These are phyloP conservation scores for Aegithalos caudatus DNA, from an alignment of 2,113 vertebrate genomes.

Conservation along the genomic window DNA sequence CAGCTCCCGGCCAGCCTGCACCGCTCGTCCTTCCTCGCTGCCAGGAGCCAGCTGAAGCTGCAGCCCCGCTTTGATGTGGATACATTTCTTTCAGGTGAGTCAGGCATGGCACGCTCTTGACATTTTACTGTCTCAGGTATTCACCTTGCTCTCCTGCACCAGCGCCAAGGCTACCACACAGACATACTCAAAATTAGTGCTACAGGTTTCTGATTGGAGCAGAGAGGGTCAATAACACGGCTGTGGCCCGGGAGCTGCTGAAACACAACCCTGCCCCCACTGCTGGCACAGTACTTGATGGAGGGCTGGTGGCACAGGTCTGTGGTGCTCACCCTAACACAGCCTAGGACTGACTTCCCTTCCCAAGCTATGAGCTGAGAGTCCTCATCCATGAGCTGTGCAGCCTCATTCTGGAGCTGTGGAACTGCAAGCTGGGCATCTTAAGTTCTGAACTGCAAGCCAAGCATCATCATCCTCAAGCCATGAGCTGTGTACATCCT, in stretches of 20 bases:
- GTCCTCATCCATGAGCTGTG: neutral
- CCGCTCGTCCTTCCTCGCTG: rapidly evolving
- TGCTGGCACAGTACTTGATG: rapidly evolving
- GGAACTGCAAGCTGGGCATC: neutral
- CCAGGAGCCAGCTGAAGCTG: neutral
- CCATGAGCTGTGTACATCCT: neutral
- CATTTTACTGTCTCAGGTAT: neutral
- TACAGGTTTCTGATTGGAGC: neutral
- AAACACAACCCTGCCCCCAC: neutral
- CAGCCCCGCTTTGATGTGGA: neutral
- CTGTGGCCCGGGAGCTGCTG: rapidly evolving
- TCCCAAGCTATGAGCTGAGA: neutral
- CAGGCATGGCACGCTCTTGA: neutral
- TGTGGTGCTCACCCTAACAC: rapidly evolving
- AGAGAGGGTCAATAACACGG: rapidly evolving
- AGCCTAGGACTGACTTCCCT: neutral
- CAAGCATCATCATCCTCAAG: neutral
- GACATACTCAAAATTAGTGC: neutral
- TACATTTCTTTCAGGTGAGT: neutral
- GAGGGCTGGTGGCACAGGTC: neutral
- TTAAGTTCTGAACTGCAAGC: neutral
- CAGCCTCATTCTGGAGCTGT: neutral
- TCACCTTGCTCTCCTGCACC: neutral
- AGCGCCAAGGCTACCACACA: rapidly evolving
- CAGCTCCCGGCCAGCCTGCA: neutral